Percentiles rank a stretch among this genome's conserved stretches.
phyloP scores from a whole-genome alignment of 1,140 invertebrate genomes.

The Hetaerina americana region DNA sequence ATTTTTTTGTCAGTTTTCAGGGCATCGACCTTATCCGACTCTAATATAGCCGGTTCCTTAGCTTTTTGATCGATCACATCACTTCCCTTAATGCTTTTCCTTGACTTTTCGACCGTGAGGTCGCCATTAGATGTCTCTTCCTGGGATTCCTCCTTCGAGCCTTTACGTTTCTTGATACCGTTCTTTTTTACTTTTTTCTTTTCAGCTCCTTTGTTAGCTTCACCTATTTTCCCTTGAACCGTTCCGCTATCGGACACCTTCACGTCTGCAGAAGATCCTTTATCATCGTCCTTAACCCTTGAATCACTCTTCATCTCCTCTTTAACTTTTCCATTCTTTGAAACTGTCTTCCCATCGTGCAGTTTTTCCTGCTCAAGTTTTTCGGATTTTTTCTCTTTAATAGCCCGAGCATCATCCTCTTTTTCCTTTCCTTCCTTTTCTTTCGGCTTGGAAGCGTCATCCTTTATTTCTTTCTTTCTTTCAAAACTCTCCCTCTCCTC shows the following conservation, averaged over 20 bases:
- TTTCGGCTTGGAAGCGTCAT: conserved; percentile 9
- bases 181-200: conserved; percentile 14
- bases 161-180: conserved; percentile 11
- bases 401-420: conserved; percentile 23
- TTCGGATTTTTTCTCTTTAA: conserved; percentile 17
- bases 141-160: conserved; percentile 9
- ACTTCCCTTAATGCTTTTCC: conserved; percentile 2
- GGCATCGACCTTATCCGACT: too few relatives aligned
- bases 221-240: conserved; percentile 1
- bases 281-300: too few relatives aligned
- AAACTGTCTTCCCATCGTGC: conserved; percentile 15
- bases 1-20: too few relatives aligned
- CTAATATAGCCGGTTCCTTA: too few relatives aligned
- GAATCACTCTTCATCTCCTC: conserved; percentile 17
- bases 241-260: not conserved
- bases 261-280: too few relatives aligned
- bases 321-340: conserved; percentile 21
- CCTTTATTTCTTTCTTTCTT: conserved; percentile 15
- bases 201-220: conserved; percentile 22
- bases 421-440: conserved; percentile 5
- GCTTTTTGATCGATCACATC: too few relatives aligned
- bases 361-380: conserved; percentile 16
- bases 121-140: conserved; percentile 10
- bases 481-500: conserved; percentile 8
- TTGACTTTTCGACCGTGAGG: not conserved